Percentiles rank a stretch among this genome's conserved stretches.
Conservation (phyloP, 2,888 invertebrate species). For the Trichopria drosophilae region DNA sequence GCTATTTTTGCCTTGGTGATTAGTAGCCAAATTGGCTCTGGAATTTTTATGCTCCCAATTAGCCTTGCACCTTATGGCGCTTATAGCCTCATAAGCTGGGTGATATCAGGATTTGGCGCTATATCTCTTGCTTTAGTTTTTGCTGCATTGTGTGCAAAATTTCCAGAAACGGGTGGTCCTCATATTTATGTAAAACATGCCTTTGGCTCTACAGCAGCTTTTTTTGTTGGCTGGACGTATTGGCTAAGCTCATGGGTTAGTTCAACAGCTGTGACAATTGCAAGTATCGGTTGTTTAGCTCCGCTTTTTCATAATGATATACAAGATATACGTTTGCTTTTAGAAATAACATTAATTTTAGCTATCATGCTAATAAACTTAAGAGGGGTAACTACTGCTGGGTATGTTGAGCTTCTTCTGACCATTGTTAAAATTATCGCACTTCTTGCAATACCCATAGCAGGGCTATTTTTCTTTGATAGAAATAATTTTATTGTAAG, state of each 20-base stretch:
- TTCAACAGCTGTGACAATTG: conserved; percentile 9
- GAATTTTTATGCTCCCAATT: conserved; percentile 18
- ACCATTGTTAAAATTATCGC: conserved; percentile 9
- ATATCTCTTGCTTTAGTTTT: conserved; percentile 18
- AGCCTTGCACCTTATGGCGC: conserved; percentile 15
- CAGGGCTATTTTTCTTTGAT: conserved; percentile 16
- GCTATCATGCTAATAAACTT: conserved; percentile 10
- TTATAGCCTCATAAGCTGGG: conserved; percentile 19
- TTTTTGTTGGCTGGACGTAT: conserved; percentile 20
- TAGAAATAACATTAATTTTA: conserved; percentile 10
- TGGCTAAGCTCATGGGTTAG: conserved; percentile 18
- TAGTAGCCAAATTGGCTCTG: conserved; percentile 16
- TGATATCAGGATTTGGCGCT: conserved; percentile 19
- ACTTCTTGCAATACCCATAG: conserved; percentile 15
- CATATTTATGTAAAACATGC: conserved; percentile 16
- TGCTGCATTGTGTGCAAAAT: conserved; percentile 16
- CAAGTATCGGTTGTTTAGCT: conserved; percentile 11
- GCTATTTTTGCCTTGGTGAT: conserved; percentile 18
- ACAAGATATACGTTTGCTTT: conserved; percentile 9
- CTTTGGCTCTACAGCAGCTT: conserved; percentile 15
- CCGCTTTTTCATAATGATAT: conserved; percentile 17
- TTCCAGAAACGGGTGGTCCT: conserved; percentile 19
- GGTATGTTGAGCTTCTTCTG: conserved; percentile 11
- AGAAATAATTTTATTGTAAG: conserved; percentile 15
- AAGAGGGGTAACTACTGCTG: conserved; percentile 14